Percentiles rank a stretch among this genome's conserved stretches.
Conservation (phyloP, 1,140 invertebrate genomes). For the Pseudomyrmex concolor region DNA sequence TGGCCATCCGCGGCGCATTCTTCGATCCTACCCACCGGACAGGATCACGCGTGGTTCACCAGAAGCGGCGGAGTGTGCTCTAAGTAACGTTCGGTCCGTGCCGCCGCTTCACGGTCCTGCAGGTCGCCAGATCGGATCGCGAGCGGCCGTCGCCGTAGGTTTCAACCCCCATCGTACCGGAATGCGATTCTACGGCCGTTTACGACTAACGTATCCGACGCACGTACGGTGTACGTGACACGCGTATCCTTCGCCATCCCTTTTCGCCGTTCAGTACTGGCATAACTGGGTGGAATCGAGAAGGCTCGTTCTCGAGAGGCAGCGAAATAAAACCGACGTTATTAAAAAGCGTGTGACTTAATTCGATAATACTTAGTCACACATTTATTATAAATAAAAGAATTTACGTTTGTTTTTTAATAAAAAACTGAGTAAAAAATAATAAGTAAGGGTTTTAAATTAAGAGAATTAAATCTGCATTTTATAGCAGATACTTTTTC, state of each 20-base stretch:
- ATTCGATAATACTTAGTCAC: not conserved
- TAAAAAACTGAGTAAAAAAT: not conserved
- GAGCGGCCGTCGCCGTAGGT: slow-evolving; percentile 27
- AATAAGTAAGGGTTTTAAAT: not conserved
- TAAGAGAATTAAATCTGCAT: not conserved
- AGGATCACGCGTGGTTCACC: not conserved
- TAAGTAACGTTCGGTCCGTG: slow-evolving; percentile 66
- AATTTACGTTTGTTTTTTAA: not conserved
- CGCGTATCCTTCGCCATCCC: slow-evolving; percentile 48
- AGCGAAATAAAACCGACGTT: not conserved
- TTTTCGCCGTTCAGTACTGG: slow-evolving; percentile 43
- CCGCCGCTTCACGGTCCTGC: slow-evolving; percentile 42
- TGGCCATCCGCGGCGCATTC: slow-evolving; percentile 23
- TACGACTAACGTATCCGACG: slow-evolving; percentile 75
- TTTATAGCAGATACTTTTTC: not conserved
- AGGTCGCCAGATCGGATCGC: slow-evolving; percentile 66
- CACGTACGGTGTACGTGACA: slow-evolving; percentile 73
- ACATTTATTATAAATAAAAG: too few relatives aligned
- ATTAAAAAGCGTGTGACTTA: not conserved
- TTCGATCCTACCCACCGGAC: not conserved
- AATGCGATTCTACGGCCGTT: slow-evolving; percentile 69
- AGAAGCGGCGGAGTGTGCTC: slow-evolving; percentile 24
- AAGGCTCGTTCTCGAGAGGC: not conserved
- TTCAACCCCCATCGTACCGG: slow-evolving; percentile 15
- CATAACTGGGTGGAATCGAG: slow-evolving; percentile 24